Conservation (phyloP, 2,888 invertebrate genomes). For the Hydropsyche betteni region DNA sequence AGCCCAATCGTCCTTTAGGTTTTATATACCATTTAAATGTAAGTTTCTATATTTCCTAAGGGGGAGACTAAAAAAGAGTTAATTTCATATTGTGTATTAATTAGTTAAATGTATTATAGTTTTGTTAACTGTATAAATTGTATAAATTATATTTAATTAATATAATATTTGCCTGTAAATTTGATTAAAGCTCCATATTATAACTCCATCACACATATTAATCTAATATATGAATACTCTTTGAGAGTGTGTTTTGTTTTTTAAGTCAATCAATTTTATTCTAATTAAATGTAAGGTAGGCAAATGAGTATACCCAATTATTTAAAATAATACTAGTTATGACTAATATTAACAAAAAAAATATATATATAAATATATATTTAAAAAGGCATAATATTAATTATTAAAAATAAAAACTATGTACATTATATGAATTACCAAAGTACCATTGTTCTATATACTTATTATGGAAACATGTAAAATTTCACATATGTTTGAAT, state of each 20-base stretch:
- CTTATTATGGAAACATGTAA: constrained; percentile 32
- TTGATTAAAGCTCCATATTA: constrained; percentile 17
- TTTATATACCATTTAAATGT: constrained; percentile 31
- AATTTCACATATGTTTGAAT: constrained; percentile 34
- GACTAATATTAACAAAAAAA: constrained; percentile 21
- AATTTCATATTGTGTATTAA: constrained; percentile 8
- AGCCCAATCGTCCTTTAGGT: constrained; percentile 35
- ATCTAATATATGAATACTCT: constrained; percentile 3
- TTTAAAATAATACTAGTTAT: constrained; percentile 26
- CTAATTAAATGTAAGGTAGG: constrained; percentile 27
- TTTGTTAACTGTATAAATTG: constrained; percentile 26
- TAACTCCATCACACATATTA: constrained; percentile 4
- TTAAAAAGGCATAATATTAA: too few relatives aligned
- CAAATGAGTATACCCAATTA: constrained; percentile 38
- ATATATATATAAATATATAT: constrained; percentile 17
- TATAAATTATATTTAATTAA: constrained; percentile 1
- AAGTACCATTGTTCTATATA: constrained; percentile 37
- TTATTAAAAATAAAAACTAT: constrained; percentile 11
- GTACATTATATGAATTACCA: constrained; percentile 23
- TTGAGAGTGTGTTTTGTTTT: constrained; percentile 20
- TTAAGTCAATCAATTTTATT: constrained; percentile 41
- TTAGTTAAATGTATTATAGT: neutral
- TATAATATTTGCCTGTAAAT: constrained; percentile 22
- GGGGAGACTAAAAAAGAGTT: constrained; percentile 28
- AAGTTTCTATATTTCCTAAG: constrained; percentile 26